Base-by-base conservation (phyloP, 2,113 vertebrate genomes). In the Bufo bufo region DNA sequence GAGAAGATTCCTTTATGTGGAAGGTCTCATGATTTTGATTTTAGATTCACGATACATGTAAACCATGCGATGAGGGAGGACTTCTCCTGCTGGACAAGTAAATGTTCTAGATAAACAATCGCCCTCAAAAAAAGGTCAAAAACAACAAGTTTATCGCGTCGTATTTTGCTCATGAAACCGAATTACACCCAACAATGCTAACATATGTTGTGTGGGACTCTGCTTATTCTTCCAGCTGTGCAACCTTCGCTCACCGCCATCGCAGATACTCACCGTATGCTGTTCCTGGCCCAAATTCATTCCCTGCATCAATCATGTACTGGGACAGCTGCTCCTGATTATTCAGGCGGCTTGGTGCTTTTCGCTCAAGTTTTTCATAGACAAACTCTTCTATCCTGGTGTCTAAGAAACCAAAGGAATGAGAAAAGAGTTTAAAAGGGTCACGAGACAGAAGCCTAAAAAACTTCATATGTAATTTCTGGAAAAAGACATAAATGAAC, bases 321-420 rank as follows among this genome's bases (percentile, higher is more conserved):
- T 99, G 97, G 87, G 98, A 97, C 92, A 99, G 91, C 91, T 97
- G 93, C 93, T 99, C 98, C 52, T 97, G 97, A 92, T 99, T 99
- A 95, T 98, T 99, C 94, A 97, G 90, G 75, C 98, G 96, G 52
- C 96, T 95, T 3, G 98, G 98, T 74, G 91, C 97, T 95, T 99
- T 99, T 92, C 98, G 97, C 90, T 99, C 98, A 93, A 99, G 93
- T 89, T 99, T 99, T 93, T 99, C 98, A 90, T 99, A 99, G 58
- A 99, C 94, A 95, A 99, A 98, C 91, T 99, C 98, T 93, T 99
- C 98, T 94, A 99, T 97, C 89, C 98, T 96, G 90, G 97, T 96
- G 95, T 99, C 98, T 99, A 85, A 43, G 91, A 90, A 89, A 90
- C 90, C 3, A 47, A 89, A 85, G 47, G 23, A 79, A 71, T 43